Conservation (phyloP, 2,888 invertebrate species). For the Trichopria drosophilae region DNA sequence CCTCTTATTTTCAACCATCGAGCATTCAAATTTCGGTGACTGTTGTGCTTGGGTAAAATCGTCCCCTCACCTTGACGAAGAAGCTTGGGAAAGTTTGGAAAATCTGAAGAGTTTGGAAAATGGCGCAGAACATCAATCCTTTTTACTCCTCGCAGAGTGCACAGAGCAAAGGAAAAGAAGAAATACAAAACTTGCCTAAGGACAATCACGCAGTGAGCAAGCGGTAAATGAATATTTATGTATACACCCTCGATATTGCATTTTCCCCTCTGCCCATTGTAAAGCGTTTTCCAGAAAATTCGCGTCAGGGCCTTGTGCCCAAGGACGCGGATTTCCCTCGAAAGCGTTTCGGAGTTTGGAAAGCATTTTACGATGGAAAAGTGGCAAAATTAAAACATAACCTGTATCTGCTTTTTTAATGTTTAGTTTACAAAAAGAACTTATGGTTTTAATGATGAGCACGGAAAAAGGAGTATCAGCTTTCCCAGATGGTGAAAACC, state of each 20-base stretch:
- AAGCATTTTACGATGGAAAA: conserved; percentile 8
- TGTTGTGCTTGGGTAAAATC: conserved; percentile 49
- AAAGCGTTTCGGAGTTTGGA: conserved; percentile 15
- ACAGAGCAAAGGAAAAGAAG: conserved; percentile 78
- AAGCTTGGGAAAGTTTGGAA: conserved; percentile 4
- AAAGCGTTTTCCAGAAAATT: too few relatives aligned
- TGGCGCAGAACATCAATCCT: conserved; percentile 89
- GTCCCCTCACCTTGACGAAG: conserved; percentile 21
- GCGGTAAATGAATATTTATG: conserved; percentile 74
- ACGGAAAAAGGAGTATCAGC: conserved; percentile 91
- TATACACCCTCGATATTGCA: conserved; percentile 13
- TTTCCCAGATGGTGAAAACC: conserved; percentile 94
- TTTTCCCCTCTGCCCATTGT: too few relatives aligned
- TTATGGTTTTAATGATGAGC: conserved; percentile 88
- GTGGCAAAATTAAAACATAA: too few relatives aligned
- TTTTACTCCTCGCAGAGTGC: conserved; percentile 74
- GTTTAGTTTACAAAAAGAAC: conserved; percentile 81
- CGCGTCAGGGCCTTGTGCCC: neutral
- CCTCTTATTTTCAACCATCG: too few relatives aligned
- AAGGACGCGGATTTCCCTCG: neutral
- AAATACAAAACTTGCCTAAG: conserved; percentile 69
- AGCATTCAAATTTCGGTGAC: conserved; percentile 54
- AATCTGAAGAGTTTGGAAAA: conserved; percentile 49
- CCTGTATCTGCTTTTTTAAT: conserved; percentile 21
- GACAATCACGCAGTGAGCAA: conserved; percentile 90